phyloP scores from a whole-genome alignment of 92 coral and sea anemone genomes.

The Phenganax stokvisi region DNA sequence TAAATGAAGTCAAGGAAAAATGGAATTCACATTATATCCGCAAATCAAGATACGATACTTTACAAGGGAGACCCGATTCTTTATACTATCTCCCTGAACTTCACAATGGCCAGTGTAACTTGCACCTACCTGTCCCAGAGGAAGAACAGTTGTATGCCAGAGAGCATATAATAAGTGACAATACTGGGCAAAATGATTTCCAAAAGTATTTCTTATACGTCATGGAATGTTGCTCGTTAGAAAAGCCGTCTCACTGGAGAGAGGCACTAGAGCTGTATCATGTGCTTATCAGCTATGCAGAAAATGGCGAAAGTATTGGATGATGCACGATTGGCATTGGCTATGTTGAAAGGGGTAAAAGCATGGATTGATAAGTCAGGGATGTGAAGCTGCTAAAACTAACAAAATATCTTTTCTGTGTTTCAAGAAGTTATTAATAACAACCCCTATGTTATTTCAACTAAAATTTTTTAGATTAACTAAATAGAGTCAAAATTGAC shows the following conservation, averaged over 20 bases:
- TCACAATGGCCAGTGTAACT: constrained; percentile 27
- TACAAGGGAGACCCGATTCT: constrained; percentile 18
- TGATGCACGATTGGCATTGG: neutral
- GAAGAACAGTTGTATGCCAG: constrained; percentile 45
- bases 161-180: constrained; percentile 47
- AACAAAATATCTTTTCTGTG: too few species aligned
- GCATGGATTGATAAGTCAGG: neutral
- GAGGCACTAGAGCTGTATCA: constrained; percentile 39
- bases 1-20: constrained; percentile 9
- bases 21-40: constrained; percentile 19
- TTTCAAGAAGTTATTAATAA: too few species aligned
- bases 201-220: constrained; percentile 53
- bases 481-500: too few species aligned
- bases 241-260: constrained; percentile 47
- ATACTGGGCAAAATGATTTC: constrained; percentile 43
- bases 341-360: too few species aligned
- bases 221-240: constrained; percentile 39
- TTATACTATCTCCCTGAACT: constrained; percentile 26
- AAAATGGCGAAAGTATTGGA: constrained; percentile 15
- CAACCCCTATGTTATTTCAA: too few species aligned
- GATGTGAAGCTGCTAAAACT: too few species aligned
- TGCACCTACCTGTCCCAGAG: constrained; percentile 46
- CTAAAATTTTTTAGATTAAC: too few species aligned
- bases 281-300: constrained; percentile 38
- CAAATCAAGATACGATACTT: constrained; percentile 12